phyloP scores from a whole-genome alignment of 2,797 vertebrate genomes.

The Sebastes itinus region DNA sequence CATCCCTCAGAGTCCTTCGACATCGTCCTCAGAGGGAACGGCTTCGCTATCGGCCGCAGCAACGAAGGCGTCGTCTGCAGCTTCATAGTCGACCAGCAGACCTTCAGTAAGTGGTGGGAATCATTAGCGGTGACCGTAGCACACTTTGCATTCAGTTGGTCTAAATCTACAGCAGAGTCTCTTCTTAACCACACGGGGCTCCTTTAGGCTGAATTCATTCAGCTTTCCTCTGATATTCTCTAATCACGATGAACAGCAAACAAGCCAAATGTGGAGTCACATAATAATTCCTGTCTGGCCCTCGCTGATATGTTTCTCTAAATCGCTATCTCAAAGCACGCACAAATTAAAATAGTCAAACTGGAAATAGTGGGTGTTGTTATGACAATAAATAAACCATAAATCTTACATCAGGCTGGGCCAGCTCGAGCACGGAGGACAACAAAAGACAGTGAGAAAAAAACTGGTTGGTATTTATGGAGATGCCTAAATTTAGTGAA shows the following conservation, averaged over 20 bases:
- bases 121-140: fast-evolving
- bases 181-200: neutral
- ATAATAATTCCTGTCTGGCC: neutral
- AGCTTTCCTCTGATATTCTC: neutral
- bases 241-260: neutral
- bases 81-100: constrained; percentile 84
- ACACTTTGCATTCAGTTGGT: neutral
- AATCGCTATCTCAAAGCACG: neutral
- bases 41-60: constrained; percentile 84
- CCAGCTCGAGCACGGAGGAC: neutral
- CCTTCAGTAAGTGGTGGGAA: constrained; percentile 82
- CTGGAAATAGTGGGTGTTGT: neutral
- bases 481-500: neutral
- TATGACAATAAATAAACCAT: neutral
- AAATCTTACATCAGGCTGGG: neutral
- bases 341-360: neutral
- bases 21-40: constrained; percentile 90
- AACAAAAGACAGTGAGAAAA: neutral
- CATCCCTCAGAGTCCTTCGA: constrained; percentile 89
- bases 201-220: neutral
- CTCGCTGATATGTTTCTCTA: neutral
- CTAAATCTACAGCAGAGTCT: neutral
- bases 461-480: neutral
- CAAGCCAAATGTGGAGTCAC: neutral
- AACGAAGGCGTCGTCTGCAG: constrained; percentile 82